Evolutionary conservation across 2,888 invertebrate genomes (phyloP).

Genomic region (Pollenia angustigena): DNA sequence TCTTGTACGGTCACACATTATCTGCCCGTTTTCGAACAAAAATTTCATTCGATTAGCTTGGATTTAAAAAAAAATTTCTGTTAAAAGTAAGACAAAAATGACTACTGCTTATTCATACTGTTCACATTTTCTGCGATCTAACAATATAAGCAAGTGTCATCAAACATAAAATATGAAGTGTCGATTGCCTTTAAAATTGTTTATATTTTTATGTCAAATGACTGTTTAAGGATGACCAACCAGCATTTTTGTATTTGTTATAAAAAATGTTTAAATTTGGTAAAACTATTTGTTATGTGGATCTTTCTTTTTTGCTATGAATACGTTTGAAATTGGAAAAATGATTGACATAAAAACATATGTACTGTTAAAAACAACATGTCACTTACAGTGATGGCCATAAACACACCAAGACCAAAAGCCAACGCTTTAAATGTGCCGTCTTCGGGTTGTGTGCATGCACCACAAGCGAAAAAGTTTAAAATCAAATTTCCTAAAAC

Average conservation of each 20-base stretch:
- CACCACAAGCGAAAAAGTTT: conserved; percentile 95
- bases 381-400: conserved; percentile 89
- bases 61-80: too few species aligned
- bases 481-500: conserved; percentile 89
- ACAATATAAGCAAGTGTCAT: conserved; percentile 4
- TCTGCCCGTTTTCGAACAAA: too few species aligned
- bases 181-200: conserved; percentile 16
- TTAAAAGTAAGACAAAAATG: background rate
- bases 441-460: conserved; percentile 86
- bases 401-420: conserved; percentile 94
- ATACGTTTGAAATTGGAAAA: conserved; percentile 10
- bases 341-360: conserved; percentile 50
- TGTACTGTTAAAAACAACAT: conserved; percentile 5
- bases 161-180: conserved; percentile 25
- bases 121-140: background rate
- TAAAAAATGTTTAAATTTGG: conserved; percentile 2
- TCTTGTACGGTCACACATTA: too few species aligned
- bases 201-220: conserved; percentile 52
- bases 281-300: conserved; percentile 1
- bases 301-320: conserved; percentile 1
- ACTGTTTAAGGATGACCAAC: conserved; percentile 51
- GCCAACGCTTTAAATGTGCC: conserved; percentile 90
- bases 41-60: too few species aligned
- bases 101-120: background rate
- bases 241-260: conserved; percentile 1